Evolutionary conservation across 37 sponge, comb jelly and placozoan species (phyloP), one percentile per base, ranked within the genome.

Genomic region (Bolinopsis microptera): DNA sequence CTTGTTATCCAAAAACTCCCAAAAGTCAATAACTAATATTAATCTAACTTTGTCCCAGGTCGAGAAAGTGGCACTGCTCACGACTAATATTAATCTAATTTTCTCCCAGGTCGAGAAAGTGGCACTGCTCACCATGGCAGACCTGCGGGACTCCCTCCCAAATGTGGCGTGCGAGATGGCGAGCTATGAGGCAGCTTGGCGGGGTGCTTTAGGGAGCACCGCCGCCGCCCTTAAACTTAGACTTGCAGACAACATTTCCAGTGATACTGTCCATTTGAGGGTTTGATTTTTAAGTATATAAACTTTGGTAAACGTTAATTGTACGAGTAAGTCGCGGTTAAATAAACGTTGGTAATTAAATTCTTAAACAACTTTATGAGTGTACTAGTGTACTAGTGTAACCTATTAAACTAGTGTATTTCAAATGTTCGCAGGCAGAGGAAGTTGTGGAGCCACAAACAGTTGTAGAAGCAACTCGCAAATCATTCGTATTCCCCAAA

Each of bases 131-230:
- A 86, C 90, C 67, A 27, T 86, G 61, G 90, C 90, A 3, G 90
- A 86, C 90, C 67, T 86, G 90, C n/a, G 90, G 2, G 90, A 86
- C 48, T 86, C 90, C 0, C 67, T 86, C 2, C 90, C 90, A 27
- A 34, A 26, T 86, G 90, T 86, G n/a, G 90, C 90, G 2, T 86
- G 48, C 26, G 90, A 86, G 90, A 23, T 86, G 61, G 90, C 90
- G 36, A 41, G 90, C 67, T 86, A 86, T 34, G 90, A 86, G 26
- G 68, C 90, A 2, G 90, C 90, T 1, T 86, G 90, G 90, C 32
- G 90, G 18, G 68, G 90, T 24, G 90, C 67, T 2, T 48, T 61
- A 1, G 90, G 90, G 48, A 86, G 67, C 68, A 86, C 90, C 26
- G 90, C 90, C n/a, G 67, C 30, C 0, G 90, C 90, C 18, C 67